phyloP scores from a whole-genome alignment of 2,113 vertebrate species.

The Ariopsis seemanni region DNA sequence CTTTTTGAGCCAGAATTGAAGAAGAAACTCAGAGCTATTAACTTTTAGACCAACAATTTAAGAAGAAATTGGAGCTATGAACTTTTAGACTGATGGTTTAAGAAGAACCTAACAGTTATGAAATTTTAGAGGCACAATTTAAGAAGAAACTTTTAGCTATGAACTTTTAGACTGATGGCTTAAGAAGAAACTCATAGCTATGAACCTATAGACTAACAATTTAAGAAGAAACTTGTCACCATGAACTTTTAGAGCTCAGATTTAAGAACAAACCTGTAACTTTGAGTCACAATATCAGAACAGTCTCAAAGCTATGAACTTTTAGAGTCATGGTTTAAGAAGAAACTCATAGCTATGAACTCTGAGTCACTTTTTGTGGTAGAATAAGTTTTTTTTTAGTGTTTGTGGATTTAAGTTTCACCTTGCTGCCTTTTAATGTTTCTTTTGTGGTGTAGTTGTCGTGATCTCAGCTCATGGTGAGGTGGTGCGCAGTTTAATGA shows the following conservation, averaged over 20 bases:
- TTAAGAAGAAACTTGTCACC: background rate
- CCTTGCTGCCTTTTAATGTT: background rate
- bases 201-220: background rate
- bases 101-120: background rate
- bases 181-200: background rate
- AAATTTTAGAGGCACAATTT: background rate
- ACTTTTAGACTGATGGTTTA: background rate
- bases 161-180: background rate
- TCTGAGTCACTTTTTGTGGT: no score
- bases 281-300: background rate
- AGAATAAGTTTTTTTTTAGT: background rate
- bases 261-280: background rate
- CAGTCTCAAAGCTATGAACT: background rate
- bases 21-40: background rate
- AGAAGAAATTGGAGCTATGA: background rate
- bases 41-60: background rate
- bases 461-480: conserved; percentile 54
- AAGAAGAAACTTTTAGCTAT: background rate
- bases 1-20: background rate
- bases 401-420: background rate
- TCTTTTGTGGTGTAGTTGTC: conserved; percentile 45
- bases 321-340: background rate
- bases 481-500: conserved; percentile 50
- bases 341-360: background rate
- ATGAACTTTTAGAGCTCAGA: background rate